Conservation (phyloP, 2,888 invertebrate species). For the Notocelia uddmanniana region DNA sequence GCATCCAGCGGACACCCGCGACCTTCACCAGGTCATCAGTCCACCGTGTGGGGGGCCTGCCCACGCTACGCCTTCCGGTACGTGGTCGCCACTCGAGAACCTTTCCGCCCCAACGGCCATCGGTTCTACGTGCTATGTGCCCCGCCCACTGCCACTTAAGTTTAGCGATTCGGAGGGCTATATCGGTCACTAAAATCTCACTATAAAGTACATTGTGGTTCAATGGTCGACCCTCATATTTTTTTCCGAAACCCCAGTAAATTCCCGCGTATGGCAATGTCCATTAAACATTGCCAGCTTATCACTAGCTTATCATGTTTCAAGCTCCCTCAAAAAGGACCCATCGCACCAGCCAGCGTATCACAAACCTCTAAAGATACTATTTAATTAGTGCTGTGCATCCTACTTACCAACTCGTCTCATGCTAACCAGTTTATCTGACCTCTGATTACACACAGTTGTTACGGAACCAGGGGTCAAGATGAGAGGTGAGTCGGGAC, state of each 20-base stretch:
- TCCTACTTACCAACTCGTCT: neutral
- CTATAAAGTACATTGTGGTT: too few species aligned
- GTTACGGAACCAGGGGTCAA: neutral
- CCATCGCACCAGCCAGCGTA: neutral
- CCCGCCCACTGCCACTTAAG: too few species aligned
- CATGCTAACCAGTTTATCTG: neutral
- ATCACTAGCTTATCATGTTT: neutral
- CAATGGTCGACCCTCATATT: too few species aligned
- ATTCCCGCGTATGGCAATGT: neutral
- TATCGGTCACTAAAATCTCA: too few species aligned
- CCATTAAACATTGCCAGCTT: neutral
- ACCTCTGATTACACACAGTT: neutral
- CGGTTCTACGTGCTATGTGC: too few species aligned
- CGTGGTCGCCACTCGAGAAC: too few species aligned
- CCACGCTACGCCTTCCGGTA: too few species aligned
- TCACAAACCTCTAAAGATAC: conserved; percentile 27
- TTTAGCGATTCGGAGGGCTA: too few species aligned
- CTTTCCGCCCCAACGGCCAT: too few species aligned
- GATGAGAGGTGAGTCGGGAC: neutral
- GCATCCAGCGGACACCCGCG: too few species aligned
- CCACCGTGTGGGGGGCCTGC: too few species aligned
- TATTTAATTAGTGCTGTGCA: conserved; percentile 23
- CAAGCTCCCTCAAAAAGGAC: neutral
- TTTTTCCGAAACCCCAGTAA: neutral
- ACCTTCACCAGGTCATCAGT: too few species aligned